Evolutionary conservation across 2,797 vertebrate genomes (phyloP), one percentile per base, ranked within the genome.

Genomic region (Nasua narica): DNA sequence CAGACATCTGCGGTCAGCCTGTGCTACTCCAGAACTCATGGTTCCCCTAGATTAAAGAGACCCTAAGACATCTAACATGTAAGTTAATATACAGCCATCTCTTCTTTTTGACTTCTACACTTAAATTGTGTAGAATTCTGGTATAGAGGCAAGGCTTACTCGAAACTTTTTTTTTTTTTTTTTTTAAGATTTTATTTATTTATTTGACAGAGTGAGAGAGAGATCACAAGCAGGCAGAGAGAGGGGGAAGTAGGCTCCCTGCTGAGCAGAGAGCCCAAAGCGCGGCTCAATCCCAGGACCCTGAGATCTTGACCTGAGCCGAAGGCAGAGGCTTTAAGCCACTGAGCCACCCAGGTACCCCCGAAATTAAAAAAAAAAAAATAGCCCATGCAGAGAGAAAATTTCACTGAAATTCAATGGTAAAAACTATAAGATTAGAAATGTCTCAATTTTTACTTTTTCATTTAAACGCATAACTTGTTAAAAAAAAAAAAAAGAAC

Each of bases 101-200:
- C n/a, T 50, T 69, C n/a, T 50, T 65, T 48, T 69, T 70, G n/a
- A 90, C 21, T 60, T 56, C 70, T 74, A 70, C 6, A 96, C 13
- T 79, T 86, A 83, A 65, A 86, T 90, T 84, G 85, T 77, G 13
- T 40, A 87, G 46, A 94, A 90, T 94, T 83, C 69, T 48, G 58
- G 60, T 56, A 48, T 78, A 60, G 40, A 76, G 27, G 50, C 60
- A 84, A 83, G 77, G 78, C 19, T 46, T 52, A 27, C 19, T 46
- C n/a, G 40, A 40, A n/a, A n/a, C n/a, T n/a, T n/a, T n/a, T n/a
- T n/a, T 40, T 40, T 40, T 40, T 40, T 40, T 40, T 40, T 40
- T 40, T 40, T 40, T 40, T 40, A 40, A 40, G 40, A 40, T 40
- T 40, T 40, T 40, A 40, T 40, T 40, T 40, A 40, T 40, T 40